Percentiles rank a stretch among this genome's conserved stretches.
phyloP scores from a whole-genome alignment of 2,888 invertebrate species.

The Anthoptus insignis region DNA sequence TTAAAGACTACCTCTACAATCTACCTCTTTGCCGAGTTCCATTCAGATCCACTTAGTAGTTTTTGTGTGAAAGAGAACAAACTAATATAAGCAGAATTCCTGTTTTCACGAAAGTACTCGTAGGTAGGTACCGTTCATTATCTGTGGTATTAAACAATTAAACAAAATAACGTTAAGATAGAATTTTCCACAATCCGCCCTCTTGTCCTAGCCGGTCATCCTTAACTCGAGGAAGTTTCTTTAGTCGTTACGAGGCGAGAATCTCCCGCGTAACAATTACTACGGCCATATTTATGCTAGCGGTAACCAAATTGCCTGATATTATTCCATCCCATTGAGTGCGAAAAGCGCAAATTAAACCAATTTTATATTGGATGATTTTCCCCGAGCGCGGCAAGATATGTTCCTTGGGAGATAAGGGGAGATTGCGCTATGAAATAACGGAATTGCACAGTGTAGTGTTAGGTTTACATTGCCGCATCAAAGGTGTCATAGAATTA shows the following conservation, averaged over 20 bases:
- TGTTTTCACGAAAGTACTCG: no score
- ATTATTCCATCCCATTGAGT: conserved; percentile 87
- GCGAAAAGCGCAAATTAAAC: conserved; percentile 87
- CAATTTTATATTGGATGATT: conserved; percentile 87
- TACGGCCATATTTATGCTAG: conserved; percentile 85
- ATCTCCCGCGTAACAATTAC: conserved; percentile 86
- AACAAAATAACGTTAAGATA: no score
- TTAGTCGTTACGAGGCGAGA: conserved; percentile 86
- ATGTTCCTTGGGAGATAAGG: conserved; percentile 84
- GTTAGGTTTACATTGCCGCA: conserved; percentile 69
- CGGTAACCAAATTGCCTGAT: conserved; percentile 87
- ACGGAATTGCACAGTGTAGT: conserved; percentile 81
- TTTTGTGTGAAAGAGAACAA: no score
- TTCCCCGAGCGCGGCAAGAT: conserved; percentile 83
- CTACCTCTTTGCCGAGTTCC: no score
- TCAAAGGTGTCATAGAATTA: no score
- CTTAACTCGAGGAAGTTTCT: conserved; percentile 83
- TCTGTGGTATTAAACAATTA: no score
- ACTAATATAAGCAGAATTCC: no score
- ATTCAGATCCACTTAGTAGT: no score
- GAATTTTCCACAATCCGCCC: no score
- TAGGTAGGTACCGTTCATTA: no score
- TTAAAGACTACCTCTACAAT: no score
- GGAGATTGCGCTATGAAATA: conserved; percentile 87
- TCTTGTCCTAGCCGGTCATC: conserved; percentile 61